Evolutionary conservation across 1,140 invertebrate species (phyloP), one percentile per base, ranked within the genome.

Genomic region (Druon quercuslanigerum): DNA sequence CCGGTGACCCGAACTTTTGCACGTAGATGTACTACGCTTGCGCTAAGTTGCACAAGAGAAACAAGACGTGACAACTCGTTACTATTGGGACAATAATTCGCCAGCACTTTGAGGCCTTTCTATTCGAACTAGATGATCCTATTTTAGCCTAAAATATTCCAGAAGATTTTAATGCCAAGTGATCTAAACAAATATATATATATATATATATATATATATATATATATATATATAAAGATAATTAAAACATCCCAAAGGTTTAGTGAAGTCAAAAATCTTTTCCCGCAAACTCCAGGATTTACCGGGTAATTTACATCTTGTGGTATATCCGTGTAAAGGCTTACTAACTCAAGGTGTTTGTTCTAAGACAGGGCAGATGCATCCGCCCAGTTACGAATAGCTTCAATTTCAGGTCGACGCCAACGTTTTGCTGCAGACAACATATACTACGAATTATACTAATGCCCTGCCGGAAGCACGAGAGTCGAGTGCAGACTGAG

Each of bases 361-460:
- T 60, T 60, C 25, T 5, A 3, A 25, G 19, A 12, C 33, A 40
- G 60, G 25, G 13, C 16, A 66, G 12, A 40, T 33, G 57, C 60
- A 66, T 66, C 60, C 60, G 33, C 60, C 60, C 60, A 66, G 33
- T 66, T 66, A 66, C 60, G 33, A 66, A 66, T 40, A 66, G 60
- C 40, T 66, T 66, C 60, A 40, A 33, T 66, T 66, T 66, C 60
- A 66, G 60, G 60, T 66, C 33, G 60, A 66, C 60, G 60, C 33
- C 25, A 40, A 33, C 25, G 40, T 66, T 66, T 66, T 33, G 40
- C 60, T 66, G 60, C 25, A 33, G 60, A 25, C 60, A 16, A 66
- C 60, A 33, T 40, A 33, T 33, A 60, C 57, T 60, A 25, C 57
- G 57, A 25, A 33, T 16, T 66, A 66, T 66, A 66, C 60, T 66